These are phyloP conservation scores for Acrocephalus arundinaceus DNA, from an alignment of 2,113 vertebrate species.

Conservation along the genomic window DNA sequence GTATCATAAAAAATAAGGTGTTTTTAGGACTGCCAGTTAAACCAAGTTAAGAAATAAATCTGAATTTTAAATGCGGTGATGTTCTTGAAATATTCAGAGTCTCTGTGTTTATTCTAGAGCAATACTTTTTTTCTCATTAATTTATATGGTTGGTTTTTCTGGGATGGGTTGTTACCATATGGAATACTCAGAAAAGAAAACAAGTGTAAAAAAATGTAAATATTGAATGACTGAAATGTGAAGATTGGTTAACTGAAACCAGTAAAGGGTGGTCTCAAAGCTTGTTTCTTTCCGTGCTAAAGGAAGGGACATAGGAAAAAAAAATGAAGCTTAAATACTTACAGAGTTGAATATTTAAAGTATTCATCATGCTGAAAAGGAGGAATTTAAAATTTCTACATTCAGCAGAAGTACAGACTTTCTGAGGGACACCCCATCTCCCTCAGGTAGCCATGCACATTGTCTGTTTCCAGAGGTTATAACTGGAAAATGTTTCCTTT, in stretches of 20 bases:
- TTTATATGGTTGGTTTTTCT: not conserved
- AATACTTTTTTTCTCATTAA: not conserved
- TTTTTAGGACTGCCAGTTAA: not conserved
- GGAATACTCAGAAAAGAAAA: not conserved
- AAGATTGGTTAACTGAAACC: not conserved
- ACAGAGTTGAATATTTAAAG: not conserved
- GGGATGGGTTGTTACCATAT: not conserved
- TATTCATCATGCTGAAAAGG: not conserved
- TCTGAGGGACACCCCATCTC: not conserved
- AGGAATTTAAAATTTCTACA: not conserved
- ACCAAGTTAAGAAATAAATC: not conserved
- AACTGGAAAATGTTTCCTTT: not conserved
- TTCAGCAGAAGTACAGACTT: not conserved
- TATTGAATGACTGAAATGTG: not conserved
- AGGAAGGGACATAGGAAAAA: not conserved
- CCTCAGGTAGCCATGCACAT: not conserved
- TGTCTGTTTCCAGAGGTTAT: fast-evolving
- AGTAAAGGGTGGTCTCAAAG: not conserved
- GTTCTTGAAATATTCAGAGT: not conserved
- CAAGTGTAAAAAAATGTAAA: not conserved
- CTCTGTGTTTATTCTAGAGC: not conserved
- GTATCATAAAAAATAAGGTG: not conserved
- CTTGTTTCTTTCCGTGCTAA: not conserved
- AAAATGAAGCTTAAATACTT: not conserved
- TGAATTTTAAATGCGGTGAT: not conserved